phyloP scores from a whole-genome alignment of 2,797 vertebrate species.

The Falco peregrinus region DNA sequence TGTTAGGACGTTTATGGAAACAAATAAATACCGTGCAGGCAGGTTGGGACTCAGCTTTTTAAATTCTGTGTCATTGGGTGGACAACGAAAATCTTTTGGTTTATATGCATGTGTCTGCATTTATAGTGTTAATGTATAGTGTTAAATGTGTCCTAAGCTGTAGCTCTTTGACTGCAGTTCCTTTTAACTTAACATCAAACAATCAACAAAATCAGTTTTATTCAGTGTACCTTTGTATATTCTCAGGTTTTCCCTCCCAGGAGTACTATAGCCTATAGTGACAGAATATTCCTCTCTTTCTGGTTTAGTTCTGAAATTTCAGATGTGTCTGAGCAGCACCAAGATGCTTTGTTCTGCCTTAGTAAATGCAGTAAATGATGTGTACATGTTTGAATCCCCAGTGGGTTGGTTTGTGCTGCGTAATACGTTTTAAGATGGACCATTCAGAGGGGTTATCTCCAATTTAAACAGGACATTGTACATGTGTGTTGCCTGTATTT shows the following conservation, averaged over 20 bases:
- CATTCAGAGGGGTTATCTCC: background rate
- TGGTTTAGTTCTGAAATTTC: background rate
- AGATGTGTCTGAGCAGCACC: background rate
- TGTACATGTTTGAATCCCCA: background rate
- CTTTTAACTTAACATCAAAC: slow-evolving; percentile 4
- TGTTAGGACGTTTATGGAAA: background rate
- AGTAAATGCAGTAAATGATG: background rate
- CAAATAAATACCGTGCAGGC: background rate
- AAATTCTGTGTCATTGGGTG: background rate
- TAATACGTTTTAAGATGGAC: background rate
- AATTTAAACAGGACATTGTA: background rate
- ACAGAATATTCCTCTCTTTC: background rate
- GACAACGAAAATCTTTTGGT: background rate
- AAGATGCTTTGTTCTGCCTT: background rate
- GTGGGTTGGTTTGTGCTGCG: background rate
- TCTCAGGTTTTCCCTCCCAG: background rate
- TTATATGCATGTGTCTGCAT: background rate
- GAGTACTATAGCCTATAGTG: background rate
- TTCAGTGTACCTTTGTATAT: background rate
- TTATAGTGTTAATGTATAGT: background rate
- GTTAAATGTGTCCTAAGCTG: background rate
- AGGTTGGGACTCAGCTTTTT: background rate
- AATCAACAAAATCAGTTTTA: background rate
- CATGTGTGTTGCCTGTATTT: background rate
- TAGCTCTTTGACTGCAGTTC: background rate